Conservation (phyloP, 2,888 invertebrate species). For the Andrena bicolor region DNA sequence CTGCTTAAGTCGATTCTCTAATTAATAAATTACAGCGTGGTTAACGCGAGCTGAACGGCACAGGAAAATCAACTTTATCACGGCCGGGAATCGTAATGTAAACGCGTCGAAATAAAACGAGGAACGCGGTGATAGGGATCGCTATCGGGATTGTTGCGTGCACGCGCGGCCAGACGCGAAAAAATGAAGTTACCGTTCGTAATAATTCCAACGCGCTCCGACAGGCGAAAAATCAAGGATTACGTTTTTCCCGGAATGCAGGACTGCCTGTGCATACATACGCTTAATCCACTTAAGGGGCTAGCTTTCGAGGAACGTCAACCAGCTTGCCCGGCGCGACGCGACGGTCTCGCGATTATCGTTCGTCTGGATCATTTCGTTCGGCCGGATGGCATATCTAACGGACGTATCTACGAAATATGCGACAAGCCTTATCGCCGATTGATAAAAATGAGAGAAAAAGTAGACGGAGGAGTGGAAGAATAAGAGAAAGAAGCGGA, state of each 20-base stretch:
- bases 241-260: no score
- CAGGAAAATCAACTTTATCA: slow-evolving; percentile 21
- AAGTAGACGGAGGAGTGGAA: neutral
- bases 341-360: slow-evolving; percentile 33
- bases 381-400: slow-evolving; percentile 25
- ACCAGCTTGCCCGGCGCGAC: neutral
- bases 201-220: neutral
- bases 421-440: slow-evolving; percentile 30
- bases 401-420: slow-evolving; percentile 41
- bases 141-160: slow-evolving; percentile 23
- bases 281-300: neutral
- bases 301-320: slow-evolving; percentile 24
- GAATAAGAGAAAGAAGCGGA: neutral
- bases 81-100: slow-evolving; percentile 38
- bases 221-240: no score
- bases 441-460: neutral
- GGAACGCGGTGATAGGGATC: slow-evolving; percentile 25
- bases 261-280: no score
- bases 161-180: slow-evolving; percentile 20
- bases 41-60: neutral
- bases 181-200: neutral
- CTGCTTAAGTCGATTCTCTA: slow-evolving; percentile 20
- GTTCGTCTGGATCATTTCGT: slow-evolving; percentile 12
- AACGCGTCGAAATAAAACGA: slow-evolving; percentile 30
- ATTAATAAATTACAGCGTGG: slow-evolving; percentile 44